A percentile compares a stretch with the other conserved stretches of the same genome.
Evolutionary conservation across 2,113 vertebrate species (phyloP).

Genomic region (Cettia cetti): DNA sequence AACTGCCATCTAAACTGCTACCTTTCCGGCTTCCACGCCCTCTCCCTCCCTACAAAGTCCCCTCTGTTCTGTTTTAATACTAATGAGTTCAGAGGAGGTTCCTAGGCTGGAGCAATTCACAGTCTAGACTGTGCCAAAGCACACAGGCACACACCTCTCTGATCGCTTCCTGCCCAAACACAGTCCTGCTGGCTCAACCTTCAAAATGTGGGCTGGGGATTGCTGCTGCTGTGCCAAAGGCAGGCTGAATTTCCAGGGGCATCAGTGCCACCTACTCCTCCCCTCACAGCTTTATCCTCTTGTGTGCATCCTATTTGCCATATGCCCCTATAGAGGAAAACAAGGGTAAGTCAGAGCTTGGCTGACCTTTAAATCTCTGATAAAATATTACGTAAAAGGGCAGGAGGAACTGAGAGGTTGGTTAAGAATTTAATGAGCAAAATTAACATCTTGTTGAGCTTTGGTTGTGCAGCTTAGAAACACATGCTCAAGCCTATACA

Average conservation of each 20-base stretch:
- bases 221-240: conserved; percentile 2
- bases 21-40: conserved; percentile 47
- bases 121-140: conserved; percentile 55
- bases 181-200: conserved; percentile 7
- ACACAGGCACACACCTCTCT: conserved; percentile 68
- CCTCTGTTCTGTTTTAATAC: conserved; percentile 39
- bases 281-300: not conserved
- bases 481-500: not conserved
- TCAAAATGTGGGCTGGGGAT: conserved; percentile 3
- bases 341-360: conserved; percentile 24
- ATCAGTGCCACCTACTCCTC: conserved; percentile 1
- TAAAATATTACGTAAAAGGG: conserved; percentile 49
- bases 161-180: conserved; percentile 68
- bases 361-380: conserved; percentile 59
- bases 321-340: conserved; percentile 7
- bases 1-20: conserved; percentile 4
- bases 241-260: not conserved
- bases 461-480: not conserved
- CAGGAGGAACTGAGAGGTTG: not conserved
- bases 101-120: conserved; percentile 46
- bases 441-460: not conserved
- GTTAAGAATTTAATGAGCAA: conserved; percentile 22
- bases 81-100: conserved; percentile 50
- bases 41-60: conserved; percentile 35
- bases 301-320: conserved; percentile 6